Evolutionary conservation across 2,797 vertebrate species (phyloP), one percentile per base, ranked within the genome.

Genomic region (Ctenosaura bakeri): DNA sequence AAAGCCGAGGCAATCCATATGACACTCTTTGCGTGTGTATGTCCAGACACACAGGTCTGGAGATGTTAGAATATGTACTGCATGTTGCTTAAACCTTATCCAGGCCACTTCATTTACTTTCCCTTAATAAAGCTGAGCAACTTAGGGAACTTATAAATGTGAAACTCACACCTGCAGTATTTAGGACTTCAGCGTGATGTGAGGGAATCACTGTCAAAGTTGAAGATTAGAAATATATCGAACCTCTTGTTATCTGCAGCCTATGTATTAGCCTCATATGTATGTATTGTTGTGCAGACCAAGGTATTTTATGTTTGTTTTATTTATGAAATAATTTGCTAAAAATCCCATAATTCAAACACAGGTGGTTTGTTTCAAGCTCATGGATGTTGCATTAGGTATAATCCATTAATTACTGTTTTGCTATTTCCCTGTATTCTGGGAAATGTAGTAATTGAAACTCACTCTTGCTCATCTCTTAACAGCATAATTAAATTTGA

Each of bases 231-330:
- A 76, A 83, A 74, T 74, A 42, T 62, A 50, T 24, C 76, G 4
- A 62, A 1, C 35, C 56, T 35, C 50, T 79, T 80, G 50, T 46
- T 26, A 88, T 69, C 9, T 13, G 26, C 22, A 78, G 38, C n/a
- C 64, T 54, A 12, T 22, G 35, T 56, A 26, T 86, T 83, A 52
- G 42, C 64, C 13, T 46, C 0, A 66, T 32, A 56, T 5, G 1
- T 13, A 24, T 0, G 0, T 32, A 69, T 54, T 88, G 2, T 12
- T 62, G 0, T 0, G 0, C 26, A 85, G 29, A 59, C 62, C 1
- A 0, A 0, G 77, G 50, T 74, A 0, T 0, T 26, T 50, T 0
- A 0, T 38, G 86, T 0, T 0, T 73, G 50, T 50, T 71, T 0
- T 26, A 83, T 52, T 20, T n/a, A 12, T 32, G 2, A 16, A 54